These are phyloP conservation scores for Heliconius himera DNA, from an alignment of 1,140 invertebrate species.

Conservation along the genomic window DNA sequence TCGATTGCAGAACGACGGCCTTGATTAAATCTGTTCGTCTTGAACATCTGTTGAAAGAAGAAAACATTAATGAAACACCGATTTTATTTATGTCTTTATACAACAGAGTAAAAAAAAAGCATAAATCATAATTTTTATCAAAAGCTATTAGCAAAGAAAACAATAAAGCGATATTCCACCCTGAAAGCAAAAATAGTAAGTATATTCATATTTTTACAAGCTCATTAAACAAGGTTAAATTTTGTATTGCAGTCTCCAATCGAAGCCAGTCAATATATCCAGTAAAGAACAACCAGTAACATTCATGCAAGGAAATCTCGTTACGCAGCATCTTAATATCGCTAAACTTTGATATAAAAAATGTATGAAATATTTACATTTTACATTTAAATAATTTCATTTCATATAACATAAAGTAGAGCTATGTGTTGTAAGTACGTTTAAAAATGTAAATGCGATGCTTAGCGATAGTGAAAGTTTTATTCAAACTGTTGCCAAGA, in stretches of 20 bases:
- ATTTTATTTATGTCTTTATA: neutral
- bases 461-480: slow-evolving; percentile 29
- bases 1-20: slow-evolving; percentile 27
- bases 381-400: slow-evolving; percentile 5
- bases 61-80: slow-evolving; percentile 50
- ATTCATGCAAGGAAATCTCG: slow-evolving; percentile 83
- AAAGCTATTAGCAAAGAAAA: slow-evolving; percentile 29
- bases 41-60: slow-evolving; percentile 83
- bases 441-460: slow-evolving; percentile 23
- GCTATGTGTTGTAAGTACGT: slow-evolving; percentile 23
- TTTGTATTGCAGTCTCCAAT: slow-evolving; percentile 28
- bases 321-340: slow-evolving; percentile 56
- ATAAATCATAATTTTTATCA: slow-evolving; percentile 4
- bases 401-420: slow-evolving; percentile 18
- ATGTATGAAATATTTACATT: slow-evolving; percentile 23
- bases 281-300: slow-evolving; percentile 42
- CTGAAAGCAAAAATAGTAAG: slow-evolving; percentile 19
- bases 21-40: slow-evolving; percentile 83
- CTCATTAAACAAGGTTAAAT: slow-evolving; percentile 16
- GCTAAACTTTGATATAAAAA: slow-evolving; percentile 16
- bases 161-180: slow-evolving; percentile 28
- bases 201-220: slow-evolving; percentile 32
- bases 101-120: slow-evolving; percentile 28
- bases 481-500: slow-evolving; percentile 25
- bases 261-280: slow-evolving; percentile 31